phyloP scores from a whole-genome alignment of 1,140 invertebrate genomes.

The Tetragnatha versicolor region DNA sequence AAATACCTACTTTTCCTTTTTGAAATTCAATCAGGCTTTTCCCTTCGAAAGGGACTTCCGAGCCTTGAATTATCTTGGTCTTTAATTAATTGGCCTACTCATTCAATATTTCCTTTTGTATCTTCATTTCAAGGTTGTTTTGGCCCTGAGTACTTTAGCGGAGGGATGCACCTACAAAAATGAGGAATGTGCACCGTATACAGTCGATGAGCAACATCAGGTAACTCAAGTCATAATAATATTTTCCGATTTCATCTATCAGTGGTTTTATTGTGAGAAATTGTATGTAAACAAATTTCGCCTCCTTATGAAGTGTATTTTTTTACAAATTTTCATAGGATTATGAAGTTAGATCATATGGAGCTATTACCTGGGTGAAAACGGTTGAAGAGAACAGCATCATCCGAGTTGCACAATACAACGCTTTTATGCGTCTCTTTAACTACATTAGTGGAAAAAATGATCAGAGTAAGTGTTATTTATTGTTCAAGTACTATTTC shows the following conservation, averaged over 20 bases:
- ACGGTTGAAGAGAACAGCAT: not conserved
- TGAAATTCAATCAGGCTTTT: not conserved
- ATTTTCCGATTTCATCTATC: too few relatives aligned
- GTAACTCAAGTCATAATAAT: too few relatives aligned
- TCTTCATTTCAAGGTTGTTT: constrained; percentile 8
- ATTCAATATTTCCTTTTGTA: too few relatives aligned
- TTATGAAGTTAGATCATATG: constrained; percentile 37
- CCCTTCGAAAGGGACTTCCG: not conserved
- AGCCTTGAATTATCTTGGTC: not conserved
- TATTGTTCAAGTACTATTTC: not conserved
- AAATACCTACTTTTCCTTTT: too few relatives aligned
- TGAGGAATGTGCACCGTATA: constrained; percentile 20
- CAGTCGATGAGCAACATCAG: not conserved
- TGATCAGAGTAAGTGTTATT: constrained; percentile 13
- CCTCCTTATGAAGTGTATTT: too few relatives aligned
- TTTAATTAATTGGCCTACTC: too few relatives aligned
- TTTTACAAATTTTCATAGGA: constrained; percentile 34
- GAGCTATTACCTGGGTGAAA: constrained; percentile 19
- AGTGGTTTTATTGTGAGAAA: too few relatives aligned
- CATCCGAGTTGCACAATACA: not conserved
- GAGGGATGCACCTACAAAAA: constrained; percentile 3
- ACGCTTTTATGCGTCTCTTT: constrained; percentile 35
- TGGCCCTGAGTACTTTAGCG: not conserved
- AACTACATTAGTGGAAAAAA: constrained; percentile 27
- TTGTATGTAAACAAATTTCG: too few relatives aligned